phyloP scores from a whole-genome alignment of 2,888 invertebrate genomes.

The Atethmia centrago region DNA sequence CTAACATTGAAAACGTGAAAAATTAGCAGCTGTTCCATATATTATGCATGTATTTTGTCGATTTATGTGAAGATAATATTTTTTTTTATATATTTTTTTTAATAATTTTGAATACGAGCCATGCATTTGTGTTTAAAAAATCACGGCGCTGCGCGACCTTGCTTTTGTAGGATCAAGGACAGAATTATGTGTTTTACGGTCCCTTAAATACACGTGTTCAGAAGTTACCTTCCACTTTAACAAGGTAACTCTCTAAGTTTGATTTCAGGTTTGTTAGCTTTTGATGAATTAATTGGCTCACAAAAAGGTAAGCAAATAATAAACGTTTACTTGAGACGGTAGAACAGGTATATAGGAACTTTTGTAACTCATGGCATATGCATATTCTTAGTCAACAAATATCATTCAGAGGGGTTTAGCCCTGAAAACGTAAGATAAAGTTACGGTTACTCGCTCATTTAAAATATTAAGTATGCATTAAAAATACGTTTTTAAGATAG shows the following conservation, averaged over 20 bases:
- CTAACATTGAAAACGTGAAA: not conserved
- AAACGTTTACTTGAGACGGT: not conserved
- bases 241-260: constrained; percentile 1
- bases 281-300: not conserved
- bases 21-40: not conserved
- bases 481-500: not conserved
- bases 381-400: not conserved
- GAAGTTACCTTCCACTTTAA: constrained; percentile 15
- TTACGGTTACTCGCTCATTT: not conserved
- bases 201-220: constrained; percentile 4
- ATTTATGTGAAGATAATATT: not conserved
- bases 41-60: not conserved
- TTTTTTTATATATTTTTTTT: too few species aligned
- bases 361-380: not conserved
- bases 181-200: not conserved
- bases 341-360: not conserved
- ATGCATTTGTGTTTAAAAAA: too few species aligned
- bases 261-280: constrained; percentile 11
- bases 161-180: constrained; percentile 11
- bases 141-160: not conserved
- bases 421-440: not conserved
- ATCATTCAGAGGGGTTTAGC: not conserved
- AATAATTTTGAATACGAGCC: too few species aligned
- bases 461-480: not conserved
- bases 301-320: not conserved